Base-by-base conservation (phyloP, 2,888 invertebrate species). In the Volucella inanis region DNA sequence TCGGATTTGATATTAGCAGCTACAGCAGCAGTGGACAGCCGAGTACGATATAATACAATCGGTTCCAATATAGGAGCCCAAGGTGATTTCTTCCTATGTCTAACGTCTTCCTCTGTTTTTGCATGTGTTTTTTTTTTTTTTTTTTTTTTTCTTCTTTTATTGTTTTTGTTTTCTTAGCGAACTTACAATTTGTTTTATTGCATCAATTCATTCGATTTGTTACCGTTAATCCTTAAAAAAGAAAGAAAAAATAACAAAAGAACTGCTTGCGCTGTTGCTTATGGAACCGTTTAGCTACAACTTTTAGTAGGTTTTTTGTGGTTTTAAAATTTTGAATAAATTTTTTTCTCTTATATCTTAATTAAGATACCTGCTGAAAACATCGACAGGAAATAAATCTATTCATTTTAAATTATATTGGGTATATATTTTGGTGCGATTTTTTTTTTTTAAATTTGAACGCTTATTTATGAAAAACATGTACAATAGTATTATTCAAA, bases 1-100 rank as follows among this genome's bases (percentile, higher is more conserved):
- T 95, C 96, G 70, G 96, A 96, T 90, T 93, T 96, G 80, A 93
- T 96, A 87, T 94, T 94, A 88, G 95, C 95, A 88, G 95, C 96
- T 55, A 94, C 95, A 89, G 95, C 95, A 88, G 95, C 95, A 67
- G 94, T 94, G 68, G 95, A 95, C 90, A 96, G 96, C 92, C 94
- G 95, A 88, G 96, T 96, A 88, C 94, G 95, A 85, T 96, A 96
- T 92, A 95, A 95, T 91, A 95, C 95, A 18, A 93, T 95, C 59
- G 95, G 95, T 87, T 95, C 95, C 54, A 93, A 94, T 87, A 78
- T 61, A 50, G 93, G 93, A 91, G 94, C 94, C 94, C 92, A 93
- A 92, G 90, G 90, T 87, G 88, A 88, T 81, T 87, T 87, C 79
- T 71, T 70, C 68, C 54, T 62, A 38, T 39, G 50, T 43, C 31